These are phyloP conservation scores for Osmerus mordax DNA, from an alignment of 2,113 vertebrate genomes.

Conservation along the genomic window DNA sequence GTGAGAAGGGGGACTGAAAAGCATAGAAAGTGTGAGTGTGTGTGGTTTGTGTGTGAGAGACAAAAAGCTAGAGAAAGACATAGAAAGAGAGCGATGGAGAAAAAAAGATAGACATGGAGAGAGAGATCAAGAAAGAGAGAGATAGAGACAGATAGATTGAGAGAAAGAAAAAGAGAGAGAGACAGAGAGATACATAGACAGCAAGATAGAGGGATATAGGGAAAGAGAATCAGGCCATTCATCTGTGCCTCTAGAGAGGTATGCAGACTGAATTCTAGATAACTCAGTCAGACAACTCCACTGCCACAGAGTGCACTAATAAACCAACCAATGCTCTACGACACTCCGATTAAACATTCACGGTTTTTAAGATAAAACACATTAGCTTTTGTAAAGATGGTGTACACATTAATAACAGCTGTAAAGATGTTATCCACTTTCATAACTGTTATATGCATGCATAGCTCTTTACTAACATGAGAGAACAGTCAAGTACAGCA, in stretches of 20 bases:
- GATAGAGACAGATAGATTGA: background rate
- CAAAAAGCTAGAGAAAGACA: background rate
- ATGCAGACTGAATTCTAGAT: constrained; percentile 69
- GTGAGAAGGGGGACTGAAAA: constrained; percentile 31
- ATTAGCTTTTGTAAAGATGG: constrained; percentile 31
- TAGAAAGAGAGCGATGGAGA: constrained; percentile 7
- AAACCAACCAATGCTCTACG: background rate
- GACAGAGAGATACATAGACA: constrained; percentile 10
- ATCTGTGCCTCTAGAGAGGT: constrained; percentile 65
- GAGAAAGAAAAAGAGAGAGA: background rate
- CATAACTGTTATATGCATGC: too few species aligned
- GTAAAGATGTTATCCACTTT: too few species aligned
- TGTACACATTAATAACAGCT: background rate
- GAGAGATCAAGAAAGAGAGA: constrained; percentile 47
- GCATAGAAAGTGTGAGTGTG: background rate
- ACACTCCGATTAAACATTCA: background rate
- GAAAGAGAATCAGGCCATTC: constrained; percentile 70
- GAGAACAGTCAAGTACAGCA: too few species aligned
- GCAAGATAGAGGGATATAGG: constrained; percentile 25
- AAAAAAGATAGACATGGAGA: constrained; percentile 27
- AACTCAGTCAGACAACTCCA: constrained; percentile 64
- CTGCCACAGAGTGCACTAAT: constrained; percentile 61
- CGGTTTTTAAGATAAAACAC: constrained; percentile 19
- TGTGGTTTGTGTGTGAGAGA: background rate
- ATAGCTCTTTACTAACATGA: too few species aligned